phyloP scores from a whole-genome alignment of 2,113 vertebrate genomes.

The Mugil cephalus region DNA sequence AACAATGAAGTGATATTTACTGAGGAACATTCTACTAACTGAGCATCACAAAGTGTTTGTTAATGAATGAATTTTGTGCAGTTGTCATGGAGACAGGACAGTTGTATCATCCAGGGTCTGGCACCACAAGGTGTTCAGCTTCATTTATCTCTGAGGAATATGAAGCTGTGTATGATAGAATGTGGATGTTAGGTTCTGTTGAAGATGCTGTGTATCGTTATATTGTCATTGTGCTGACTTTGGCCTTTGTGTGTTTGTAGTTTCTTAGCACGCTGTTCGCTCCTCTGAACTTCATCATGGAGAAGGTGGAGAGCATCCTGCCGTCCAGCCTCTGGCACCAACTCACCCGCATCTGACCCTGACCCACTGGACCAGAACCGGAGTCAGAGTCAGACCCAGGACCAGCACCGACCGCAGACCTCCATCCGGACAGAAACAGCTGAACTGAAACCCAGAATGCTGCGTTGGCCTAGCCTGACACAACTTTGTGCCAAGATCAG shows the following conservation, averaged over 20 bases:
- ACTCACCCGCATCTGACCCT: slow-evolving; percentile 92
- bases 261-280: slow-evolving; percentile 99
- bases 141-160: too few relatives aligned
- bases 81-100: too few relatives aligned
- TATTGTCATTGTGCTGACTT: background rate
- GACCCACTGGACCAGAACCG: background rate
- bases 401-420: slow-evolving; percentile 39
- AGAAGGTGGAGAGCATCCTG: slow-evolving; percentile 98
- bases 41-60: too few relatives aligned
- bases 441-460: slow-evolving; percentile 61
- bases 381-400: slow-evolving; percentile 20
- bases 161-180: too few relatives aligned
- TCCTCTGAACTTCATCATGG: slow-evolving; percentile 99
- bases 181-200: too few relatives aligned
- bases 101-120: too few relatives aligned
- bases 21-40: too few relatives aligned
- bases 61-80: too few relatives aligned
- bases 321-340: slow-evolving; percentile 99
- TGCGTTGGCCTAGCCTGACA: slow-evolving; percentile 69
- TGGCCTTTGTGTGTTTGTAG: slow-evolving; percentile 73
- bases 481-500: slow-evolving; percentile 86
- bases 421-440: slow-evolving; percentile 47
- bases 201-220: too few relatives aligned
- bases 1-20: too few relatives aligned
- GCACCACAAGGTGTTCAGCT: too few relatives aligned